Evolutionary conservation across 2,888 invertebrate genomes (phyloP), one percentile per base, ranked within the genome.

Genomic region (Petrolisthes manimaculis): DNA sequence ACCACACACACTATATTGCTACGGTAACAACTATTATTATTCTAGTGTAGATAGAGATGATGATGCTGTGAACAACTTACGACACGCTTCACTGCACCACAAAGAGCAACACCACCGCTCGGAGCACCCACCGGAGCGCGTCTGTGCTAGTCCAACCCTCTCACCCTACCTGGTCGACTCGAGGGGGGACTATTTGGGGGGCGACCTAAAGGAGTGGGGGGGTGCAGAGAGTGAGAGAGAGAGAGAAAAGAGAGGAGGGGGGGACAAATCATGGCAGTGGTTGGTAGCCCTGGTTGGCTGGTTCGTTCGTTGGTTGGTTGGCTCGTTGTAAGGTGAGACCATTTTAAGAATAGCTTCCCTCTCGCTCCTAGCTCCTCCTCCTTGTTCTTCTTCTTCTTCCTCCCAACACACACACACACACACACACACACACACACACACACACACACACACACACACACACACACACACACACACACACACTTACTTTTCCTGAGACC

Each of bases 51-150:
- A 37, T n/a, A n/a, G n/a, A n/a, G n/a, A n/a, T n/a, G n/a, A n/a
- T n/a, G 37, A 37, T 37, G 37, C 37, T 2, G 69, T 37, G 69
- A 4, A 37, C 5, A 67, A 86, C 86, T 86, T 86, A 86, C 86
- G 82, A 86, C 86, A 83, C 75, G 75, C 77, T 86, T 86, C 86
- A 82, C 86, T 82, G 86, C 86, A 86, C 86, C 83, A 86, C 86
- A 74, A 83, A 82, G 67, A 82, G 61, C 77, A 37, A 86, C 86
- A 82, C 86, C 86, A 86, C 86, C 86, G 86, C 75, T 74, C 77
- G 74, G 56, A 82, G 75, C 86, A 86, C 86, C 86, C 86, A 86
- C 86, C 83, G 83, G 86, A 86, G 83, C 77, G 82, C 86, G 82
- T 82, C 86, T 86, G 83, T 83, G 81, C 78, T 69, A 21, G 79